Conservation (phyloP, 1,140 invertebrate genomes). For the Cotesia glomerata region DNA sequence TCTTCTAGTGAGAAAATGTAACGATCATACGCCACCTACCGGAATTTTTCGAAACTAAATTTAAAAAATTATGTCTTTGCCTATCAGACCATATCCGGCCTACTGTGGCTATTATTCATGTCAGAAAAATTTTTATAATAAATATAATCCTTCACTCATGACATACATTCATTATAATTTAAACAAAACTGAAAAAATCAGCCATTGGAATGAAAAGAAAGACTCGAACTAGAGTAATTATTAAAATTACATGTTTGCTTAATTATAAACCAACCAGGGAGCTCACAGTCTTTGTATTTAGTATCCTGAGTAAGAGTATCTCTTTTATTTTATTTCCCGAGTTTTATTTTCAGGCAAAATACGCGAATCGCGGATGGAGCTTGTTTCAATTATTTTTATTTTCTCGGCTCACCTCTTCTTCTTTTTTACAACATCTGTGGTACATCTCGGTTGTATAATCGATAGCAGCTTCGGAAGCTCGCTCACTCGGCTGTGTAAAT, state of each 20-base stretch:
- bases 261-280: not conserved
- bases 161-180: too few relatives aligned
- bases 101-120: too few relatives aligned
- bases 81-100: too few relatives aligned
- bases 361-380: not conserved
- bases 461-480: not conserved
- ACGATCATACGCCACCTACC: too few relatives aligned
- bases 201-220: not conserved
- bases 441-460: not conserved
- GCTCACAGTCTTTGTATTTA: too few relatives aligned
- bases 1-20: too few relatives aligned
- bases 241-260: not conserved
- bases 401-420: not conserved
- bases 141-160: too few relatives aligned
- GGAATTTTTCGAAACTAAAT: too few relatives aligned
- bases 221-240: not conserved
- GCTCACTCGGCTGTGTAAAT: conserved; percentile 19
- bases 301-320: too few relatives aligned
- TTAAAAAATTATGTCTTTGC: too few relatives aligned
- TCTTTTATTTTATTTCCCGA: not conserved
- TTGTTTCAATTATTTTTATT: not conserved
- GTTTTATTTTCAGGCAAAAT: not conserved
- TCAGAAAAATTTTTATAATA: too few relatives aligned
- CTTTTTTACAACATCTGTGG: not conserved
- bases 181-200: not conserved